These are phyloP conservation scores for Papilio protenor DNA, from an alignment of 2,888 invertebrate genomes.

Conservation along the genomic window DNA sequence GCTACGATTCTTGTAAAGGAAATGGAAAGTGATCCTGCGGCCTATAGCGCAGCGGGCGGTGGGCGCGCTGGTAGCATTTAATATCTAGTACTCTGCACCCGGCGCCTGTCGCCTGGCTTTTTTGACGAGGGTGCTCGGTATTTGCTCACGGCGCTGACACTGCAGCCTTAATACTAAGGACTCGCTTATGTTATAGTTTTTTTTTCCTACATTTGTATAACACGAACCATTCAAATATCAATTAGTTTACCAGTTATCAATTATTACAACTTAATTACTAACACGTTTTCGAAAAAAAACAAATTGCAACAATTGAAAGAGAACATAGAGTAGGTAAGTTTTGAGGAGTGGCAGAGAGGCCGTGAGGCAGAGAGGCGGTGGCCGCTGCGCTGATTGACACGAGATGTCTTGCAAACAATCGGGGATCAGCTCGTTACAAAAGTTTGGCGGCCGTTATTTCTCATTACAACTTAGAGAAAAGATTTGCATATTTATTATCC, in stretches of 20 bases:
- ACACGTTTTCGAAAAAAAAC: not conserved
- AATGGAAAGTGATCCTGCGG: not conserved
- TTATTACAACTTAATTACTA: too few species aligned
- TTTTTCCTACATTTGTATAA: not conserved
- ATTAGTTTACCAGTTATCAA: not conserved
- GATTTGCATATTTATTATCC: constrained; percentile 26
- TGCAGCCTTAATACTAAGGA: not conserved
- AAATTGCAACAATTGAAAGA: not conserved
- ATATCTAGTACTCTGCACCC: too few species aligned
- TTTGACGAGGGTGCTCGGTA: not conserved
- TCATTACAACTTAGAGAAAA: constrained; percentile 29
- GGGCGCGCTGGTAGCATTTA: too few species aligned
- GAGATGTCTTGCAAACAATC: constrained; percentile 25
- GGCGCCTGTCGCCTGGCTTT: constrained; percentile 73
- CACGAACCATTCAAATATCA: not conserved
- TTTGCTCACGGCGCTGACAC: not conserved
- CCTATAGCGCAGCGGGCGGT: not conserved
- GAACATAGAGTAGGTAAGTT: not conserved
- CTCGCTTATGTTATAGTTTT: not conserved
- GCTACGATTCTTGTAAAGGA: not conserved
- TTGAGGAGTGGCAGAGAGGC: not conserved
- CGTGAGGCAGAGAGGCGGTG: not conserved
- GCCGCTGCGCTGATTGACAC: constrained; percentile 22
- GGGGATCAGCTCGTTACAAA: constrained; percentile 31
- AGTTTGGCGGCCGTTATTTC: constrained; percentile 29